Base-by-base conservation (phyloP, 2,797 vertebrate genomes). In the Sebastes ruberrimus region DNA sequence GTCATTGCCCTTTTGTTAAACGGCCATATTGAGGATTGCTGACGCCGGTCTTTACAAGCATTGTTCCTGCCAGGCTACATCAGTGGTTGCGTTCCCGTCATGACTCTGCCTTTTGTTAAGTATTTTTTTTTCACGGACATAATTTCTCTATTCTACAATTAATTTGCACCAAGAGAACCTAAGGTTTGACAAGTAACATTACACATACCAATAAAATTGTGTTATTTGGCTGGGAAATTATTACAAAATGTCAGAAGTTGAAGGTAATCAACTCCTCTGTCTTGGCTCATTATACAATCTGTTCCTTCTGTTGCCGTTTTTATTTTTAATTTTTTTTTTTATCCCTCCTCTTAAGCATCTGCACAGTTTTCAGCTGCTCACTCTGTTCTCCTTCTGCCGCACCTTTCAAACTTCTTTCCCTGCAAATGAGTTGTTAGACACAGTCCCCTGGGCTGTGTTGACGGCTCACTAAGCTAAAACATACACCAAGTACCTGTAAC, bases 71-170 rank as follows among this genome's bases (percentile, higher is more conserved):
- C 87, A 78, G 71, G 22, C 46, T 11, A 49, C 55, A 57, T 79
- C 67, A 16, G 56, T 56, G 77, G 70, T 61, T 74, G 63, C 74
- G 53, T 78, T 86, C 63, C 66, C 22, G 35, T 72, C 82, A 70
- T 25, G 55, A 80, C 86, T 89, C 87, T 90, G 90, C 74, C 85
- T 89, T 88, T 91, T 82, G 85, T 91, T 86, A 88, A 69, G 56
- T 22, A 3, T 73, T 69, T 86, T 64, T 64, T 64, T 75, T 80
- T 70, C 75, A 56, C 27, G 63, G 27, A 84, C 82, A 76, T 82
- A 68, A 80, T 89, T 84, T 77, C 71, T 86, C 67, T 46, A 55
- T 86, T 73, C 28, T 42, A 49, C 64, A 67, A 77, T 73, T 81
- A 59, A 74, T 86, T 81, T 75, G 74, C 63, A 78, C 49, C 42